Percentiles rank a stretch among this genome's conserved stretches.
phyloP scores from a whole-genome alignment of 2,888 invertebrate genomes.

The Cancer borealis region DNA sequence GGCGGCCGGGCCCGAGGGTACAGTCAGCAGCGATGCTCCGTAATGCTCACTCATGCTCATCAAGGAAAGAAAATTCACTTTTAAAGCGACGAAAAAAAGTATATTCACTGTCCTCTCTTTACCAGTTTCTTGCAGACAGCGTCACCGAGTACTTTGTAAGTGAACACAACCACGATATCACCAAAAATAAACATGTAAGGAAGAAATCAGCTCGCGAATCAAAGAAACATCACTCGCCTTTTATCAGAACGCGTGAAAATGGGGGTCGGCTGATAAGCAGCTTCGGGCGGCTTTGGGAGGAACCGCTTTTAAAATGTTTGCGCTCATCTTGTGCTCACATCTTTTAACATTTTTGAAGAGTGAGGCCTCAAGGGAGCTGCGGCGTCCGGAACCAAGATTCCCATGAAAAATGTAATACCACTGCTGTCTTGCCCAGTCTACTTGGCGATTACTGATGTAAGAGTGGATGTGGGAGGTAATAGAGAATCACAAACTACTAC shows the following conservation, averaged over 20 bases:
- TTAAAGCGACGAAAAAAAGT: not conserved
- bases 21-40: constrained; percentile 46
- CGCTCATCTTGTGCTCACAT: constrained; percentile 61
- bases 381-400: constrained; percentile 48
- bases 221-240: constrained; percentile 45
- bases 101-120: not conserved
- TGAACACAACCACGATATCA: not conserved
- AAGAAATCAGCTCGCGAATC: constrained; percentile 4
- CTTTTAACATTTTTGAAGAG: constrained; percentile 63
- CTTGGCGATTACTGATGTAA: not conserved
- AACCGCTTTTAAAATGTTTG: constrained; percentile 66
- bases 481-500: not conserved
- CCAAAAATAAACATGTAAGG: not conserved
- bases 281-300: constrained; percentile 61
- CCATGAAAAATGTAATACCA: constrained; percentile 64
- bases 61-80: not conserved
- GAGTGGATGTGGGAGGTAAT: not conserved
- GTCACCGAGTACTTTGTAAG: not conserved
- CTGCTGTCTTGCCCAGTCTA: constrained; percentile 50
- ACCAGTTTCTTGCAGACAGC: not conserved
- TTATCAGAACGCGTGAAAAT: constrained; percentile 61
- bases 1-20: constrained; percentile 49
- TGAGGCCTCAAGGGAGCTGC: constrained; percentile 46
- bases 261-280: constrained; percentile 63
- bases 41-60: constrained; percentile 43